A percentile compares a stretch with the other conserved stretches of the same genome.
Evolutionary conservation across 2,113 vertebrate genomes (phyloP).

Genomic region (Anguilla rostrata): DNA sequence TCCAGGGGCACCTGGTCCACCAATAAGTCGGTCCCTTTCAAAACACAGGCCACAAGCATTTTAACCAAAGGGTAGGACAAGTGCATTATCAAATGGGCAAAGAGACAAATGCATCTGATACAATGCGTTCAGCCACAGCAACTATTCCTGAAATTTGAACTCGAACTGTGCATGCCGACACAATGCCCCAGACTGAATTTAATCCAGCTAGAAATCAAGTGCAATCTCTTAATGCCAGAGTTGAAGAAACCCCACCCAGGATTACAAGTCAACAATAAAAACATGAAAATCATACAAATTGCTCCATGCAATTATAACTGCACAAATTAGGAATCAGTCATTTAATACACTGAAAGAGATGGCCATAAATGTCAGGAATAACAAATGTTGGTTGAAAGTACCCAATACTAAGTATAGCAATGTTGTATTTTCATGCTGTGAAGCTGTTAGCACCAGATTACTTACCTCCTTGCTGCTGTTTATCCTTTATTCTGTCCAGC

Average conservation of each 20-base stretch:
- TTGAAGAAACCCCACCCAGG: too few species aligned
- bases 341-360: background rate
- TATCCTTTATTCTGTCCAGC: slow-evolving; percentile 76
- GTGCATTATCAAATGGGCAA: too few species aligned
- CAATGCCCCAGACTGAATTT: too few species aligned
- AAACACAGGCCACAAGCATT: background rate
- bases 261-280: background rate
- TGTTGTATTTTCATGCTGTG: background rate
- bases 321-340: background rate
- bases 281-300: background rate
- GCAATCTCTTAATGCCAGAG: too few species aligned
- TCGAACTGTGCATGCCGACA: too few species aligned
- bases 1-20: slow-evolving; percentile 72
- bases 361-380: background rate
- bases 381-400: background rate
- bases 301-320: background rate
- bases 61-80: background rate
- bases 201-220: too few species aligned
- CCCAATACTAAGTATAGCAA: background rate
- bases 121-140: too few species aligned
- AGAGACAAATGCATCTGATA: too few species aligned
- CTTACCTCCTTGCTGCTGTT: slow-evolving; percentile 82
- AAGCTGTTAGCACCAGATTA: background rate
- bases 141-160: too few species aligned
- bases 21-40: slow-evolving; percentile 84